A percentile compares a stretch with the other conserved stretches of the same genome.
Evolutionary conservation across 2,113 vertebrate genomes (phyloP).

Genomic region (Pristiophorus japonicus): DNA sequence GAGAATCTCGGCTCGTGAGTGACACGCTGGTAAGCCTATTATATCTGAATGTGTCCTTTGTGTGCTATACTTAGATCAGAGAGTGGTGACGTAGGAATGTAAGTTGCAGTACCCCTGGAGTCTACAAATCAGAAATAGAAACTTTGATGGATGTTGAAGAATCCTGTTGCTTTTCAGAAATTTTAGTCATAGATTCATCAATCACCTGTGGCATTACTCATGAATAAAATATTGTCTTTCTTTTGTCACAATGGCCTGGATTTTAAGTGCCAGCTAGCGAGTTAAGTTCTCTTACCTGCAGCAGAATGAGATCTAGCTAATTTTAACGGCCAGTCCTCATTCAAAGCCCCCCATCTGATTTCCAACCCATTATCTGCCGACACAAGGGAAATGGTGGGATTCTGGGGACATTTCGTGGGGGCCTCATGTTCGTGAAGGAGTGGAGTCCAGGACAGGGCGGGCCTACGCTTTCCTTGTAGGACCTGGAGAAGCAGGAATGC

Average conservation of each 20-base stretch:
- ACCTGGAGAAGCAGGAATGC: no score
- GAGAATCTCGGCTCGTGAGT: not conserved
- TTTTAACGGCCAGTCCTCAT: not conserved
- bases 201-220: not conserved
- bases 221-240: not conserved
- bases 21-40: not conserved
- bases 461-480: not conserved
- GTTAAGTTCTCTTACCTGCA: not conserved
- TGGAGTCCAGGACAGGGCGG: not conserved
- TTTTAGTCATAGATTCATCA: not conserved
- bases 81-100: not conserved
- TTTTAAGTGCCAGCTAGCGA: not conserved
- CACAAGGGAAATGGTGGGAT: not conserved
- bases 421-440: not conserved
- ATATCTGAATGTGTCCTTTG: not conserved
- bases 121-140: not conserved
- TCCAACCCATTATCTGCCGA: not conserved
- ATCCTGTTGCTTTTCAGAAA: not conserved
- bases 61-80: not conserved
- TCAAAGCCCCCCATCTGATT: not conserved
- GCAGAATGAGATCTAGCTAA: not conserved
- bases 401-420: not conserved
- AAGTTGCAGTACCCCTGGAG: not conserved
- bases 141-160: not conserved
- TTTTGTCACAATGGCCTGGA: not conserved